Conservation (phyloP, 2,888 invertebrate genomes). For the Apoda limacodes region DNA sequence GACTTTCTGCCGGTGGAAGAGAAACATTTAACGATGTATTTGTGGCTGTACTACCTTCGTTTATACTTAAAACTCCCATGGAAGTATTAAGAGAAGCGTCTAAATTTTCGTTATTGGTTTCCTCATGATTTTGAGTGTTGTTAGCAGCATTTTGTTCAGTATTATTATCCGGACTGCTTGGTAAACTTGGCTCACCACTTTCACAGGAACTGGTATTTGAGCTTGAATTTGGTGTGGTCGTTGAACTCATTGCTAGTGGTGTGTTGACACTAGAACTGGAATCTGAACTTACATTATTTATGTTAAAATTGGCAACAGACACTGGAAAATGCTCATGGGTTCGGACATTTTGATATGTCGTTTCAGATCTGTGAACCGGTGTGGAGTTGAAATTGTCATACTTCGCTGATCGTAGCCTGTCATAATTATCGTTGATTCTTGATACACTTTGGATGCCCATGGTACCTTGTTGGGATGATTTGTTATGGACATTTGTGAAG, state of each 20-base stretch:
- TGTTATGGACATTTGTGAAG: constrained; percentile 39
- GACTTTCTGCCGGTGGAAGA: constrained; percentile 51
- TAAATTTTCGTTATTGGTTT: constrained; percentile 30
- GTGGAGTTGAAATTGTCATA: constrained; percentile 41
- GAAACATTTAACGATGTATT: constrained; percentile 57
- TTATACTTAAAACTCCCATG: constrained; percentile 50
- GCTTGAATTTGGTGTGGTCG: constrained; percentile 77
- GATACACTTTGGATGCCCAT: constrained; percentile 42
- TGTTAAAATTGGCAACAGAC: constrained; percentile 35
- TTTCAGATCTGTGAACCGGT: constrained; percentile 39
- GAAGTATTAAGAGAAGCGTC: constrained; percentile 43
- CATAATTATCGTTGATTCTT: constrained; percentile 39
- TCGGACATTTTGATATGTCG: constrained; percentile 47
- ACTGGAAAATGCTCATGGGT: constrained; percentile 41
- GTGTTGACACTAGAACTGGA: constrained; percentile 78
- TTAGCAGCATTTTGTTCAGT: constrained; percentile 31
- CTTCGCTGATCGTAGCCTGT: constrained; percentile 36
- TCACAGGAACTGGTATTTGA: constrained; percentile 78
- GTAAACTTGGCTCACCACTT: constrained; percentile 80
- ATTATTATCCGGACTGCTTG: constrained; percentile 71
- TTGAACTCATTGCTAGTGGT: constrained; percentile 69
- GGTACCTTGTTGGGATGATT: constrained; percentile 28
- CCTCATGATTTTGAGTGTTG: constrained; percentile 27
- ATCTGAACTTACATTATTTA: constrained; percentile 70
- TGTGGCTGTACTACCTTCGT: constrained; percentile 58